Evolutionary conservation across 2,797 vertebrate genomes (phyloP), one percentile per base, ranked within the genome.

Genomic region (Melanotaenia pygmaea): DNA sequence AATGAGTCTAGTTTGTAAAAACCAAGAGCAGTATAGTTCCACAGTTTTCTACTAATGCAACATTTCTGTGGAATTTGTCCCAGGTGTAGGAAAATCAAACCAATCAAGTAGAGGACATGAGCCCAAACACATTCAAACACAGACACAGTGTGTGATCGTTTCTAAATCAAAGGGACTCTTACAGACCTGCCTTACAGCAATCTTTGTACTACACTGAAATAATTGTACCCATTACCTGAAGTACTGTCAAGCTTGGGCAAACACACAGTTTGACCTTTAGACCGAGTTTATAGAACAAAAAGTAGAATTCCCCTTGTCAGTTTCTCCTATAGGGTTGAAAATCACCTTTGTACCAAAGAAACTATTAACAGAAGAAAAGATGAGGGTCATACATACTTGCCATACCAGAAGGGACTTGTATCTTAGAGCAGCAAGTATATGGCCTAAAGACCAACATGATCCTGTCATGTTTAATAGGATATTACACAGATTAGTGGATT

Each of bases 261-360:
- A 83, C 73, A 79, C 78, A 83, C 85, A 75, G 79, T 78, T 87
- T 88, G 86, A 89, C 88, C 88, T 89, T 89, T 83, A 66, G 43
- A 83, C 62, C 57, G 67, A 30, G 60, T 30, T 57, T 56, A 7
- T 1, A 0, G 63, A 70, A 2, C 50, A 63, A 60, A 76, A 72
- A 68, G 63, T 18, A 3, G 1, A 32, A 62, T 56, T 79, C 32
- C 69, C 37, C 16, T 3, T 38, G 45, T 65, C 26, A 24, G 37
- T 57, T 47, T 57, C 30, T 57, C 38, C 7, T 61, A 8, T 20
- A 47, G 18, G 6, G 24, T 68, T 59, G 30, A 73, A 70, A 28
- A 35, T 20, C 1, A 1, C n/a, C 65, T 67, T 64, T 58, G 20
- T 50, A 68, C 16, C 16, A 32, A 35, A 22, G 4, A 14, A 61